phyloP scores from a whole-genome alignment of 2,113 vertebrate genomes.

The Ptyas mucosa region DNA sequence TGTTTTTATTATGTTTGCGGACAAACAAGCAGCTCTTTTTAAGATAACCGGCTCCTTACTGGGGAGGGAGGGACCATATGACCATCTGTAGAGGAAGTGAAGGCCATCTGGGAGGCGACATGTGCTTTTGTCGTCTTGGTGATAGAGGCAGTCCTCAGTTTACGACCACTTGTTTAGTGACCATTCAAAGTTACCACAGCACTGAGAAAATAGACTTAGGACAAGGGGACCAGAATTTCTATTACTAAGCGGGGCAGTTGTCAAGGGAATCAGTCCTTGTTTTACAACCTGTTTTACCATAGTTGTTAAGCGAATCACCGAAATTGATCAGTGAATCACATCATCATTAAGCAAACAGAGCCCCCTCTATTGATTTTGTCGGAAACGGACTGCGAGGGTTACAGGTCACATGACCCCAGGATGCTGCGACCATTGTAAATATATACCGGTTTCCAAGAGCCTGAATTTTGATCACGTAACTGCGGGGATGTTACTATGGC shows the following conservation, averaged over 20 bases:
- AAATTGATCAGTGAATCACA: background rate
- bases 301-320: background rate
- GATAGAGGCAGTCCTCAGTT: background rate
- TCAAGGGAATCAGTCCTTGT: too few species aligned
- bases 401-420: background rate
- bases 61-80: background rate
- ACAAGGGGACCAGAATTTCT: too few species aligned
- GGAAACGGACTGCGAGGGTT: background rate
- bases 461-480: background rate
- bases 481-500: background rate
- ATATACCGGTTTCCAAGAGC: background rate
- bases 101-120: background rate
- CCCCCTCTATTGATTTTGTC: background rate
- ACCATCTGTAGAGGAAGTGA: background rate
- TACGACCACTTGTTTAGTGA: background rate
- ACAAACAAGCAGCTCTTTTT: background rate
- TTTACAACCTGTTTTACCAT: background rate
- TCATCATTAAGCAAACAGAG: background rate
- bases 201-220: too few species aligned
- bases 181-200: too few species aligned
- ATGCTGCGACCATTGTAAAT: too few species aligned
- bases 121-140: background rate
- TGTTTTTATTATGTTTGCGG: background rate
- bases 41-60: background rate
- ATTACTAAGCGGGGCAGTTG: too few species aligned